Evolutionary conservation across 2,888 invertebrate species (phyloP).

Genomic region (Papilio gigon): DNA sequence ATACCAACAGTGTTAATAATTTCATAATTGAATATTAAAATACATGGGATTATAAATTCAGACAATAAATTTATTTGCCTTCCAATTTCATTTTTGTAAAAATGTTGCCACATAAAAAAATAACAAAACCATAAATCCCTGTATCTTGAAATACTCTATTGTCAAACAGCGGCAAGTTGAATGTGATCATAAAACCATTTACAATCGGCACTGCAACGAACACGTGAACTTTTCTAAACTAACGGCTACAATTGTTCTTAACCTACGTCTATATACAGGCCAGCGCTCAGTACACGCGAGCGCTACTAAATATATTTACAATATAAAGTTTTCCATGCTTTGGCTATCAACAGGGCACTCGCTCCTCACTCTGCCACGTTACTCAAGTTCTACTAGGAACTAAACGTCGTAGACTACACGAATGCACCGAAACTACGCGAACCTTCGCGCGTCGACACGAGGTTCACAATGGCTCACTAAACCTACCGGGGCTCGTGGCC

Average conservation of each 20-base stretch:
- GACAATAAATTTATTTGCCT: too few relatives aligned
- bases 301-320: slow-evolving; percentile 67
- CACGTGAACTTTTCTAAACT: slow-evolving; percentile 42
- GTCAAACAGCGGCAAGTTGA: slow-evolving; percentile 42
- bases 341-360: slow-evolving; percentile 76
- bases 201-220: not conserved
- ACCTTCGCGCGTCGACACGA: slow-evolving; percentile 29
- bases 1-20: slow-evolving; percentile 1
- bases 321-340: slow-evolving; percentile 77
- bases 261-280: slow-evolving; percentile 49
- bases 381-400: slow-evolving; percentile 63
- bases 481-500: slow-evolving; percentile 14
- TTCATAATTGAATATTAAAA: not conserved
- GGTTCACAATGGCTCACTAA: slow-evolving; percentile 39
- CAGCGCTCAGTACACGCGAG: slow-evolving; percentile 43
- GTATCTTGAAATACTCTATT: slow-evolving; percentile 23
- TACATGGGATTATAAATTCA: too few relatives aligned
- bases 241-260: slow-evolving; percentile 50
- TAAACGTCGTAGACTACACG: slow-evolving; percentile 53
- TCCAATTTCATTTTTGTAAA: too few relatives aligned
- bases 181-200: slow-evolving; percentile 13
- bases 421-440: slow-evolving; percentile 48
- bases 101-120: slow-evolving; percentile 30
- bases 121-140: slow-evolving; percentile 6
- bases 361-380: slow-evolving; percentile 49